phyloP scores from a whole-genome alignment of 2,797 vertebrate genomes.

The Syndactyla subalaris region DNA sequence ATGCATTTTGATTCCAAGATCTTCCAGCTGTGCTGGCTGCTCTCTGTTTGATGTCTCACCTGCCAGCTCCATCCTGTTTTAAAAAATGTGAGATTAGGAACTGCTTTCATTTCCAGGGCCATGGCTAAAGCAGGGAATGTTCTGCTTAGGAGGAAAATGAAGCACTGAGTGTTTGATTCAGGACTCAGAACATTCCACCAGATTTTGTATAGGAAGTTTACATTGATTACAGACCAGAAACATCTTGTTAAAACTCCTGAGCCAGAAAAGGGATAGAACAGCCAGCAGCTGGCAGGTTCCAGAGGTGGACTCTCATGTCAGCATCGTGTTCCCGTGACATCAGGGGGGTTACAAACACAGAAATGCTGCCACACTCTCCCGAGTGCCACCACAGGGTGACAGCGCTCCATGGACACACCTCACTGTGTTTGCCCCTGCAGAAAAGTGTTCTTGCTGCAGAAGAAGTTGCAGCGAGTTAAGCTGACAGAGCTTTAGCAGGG shows the following conservation, averaged over 20 bases:
- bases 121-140: accelerated
- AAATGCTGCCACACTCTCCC: neutral
- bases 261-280: neutral
- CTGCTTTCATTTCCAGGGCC: neutral
- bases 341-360: neutral
- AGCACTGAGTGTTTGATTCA: neutral
- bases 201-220: conserved; percentile 29
- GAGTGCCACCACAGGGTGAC: neutral
- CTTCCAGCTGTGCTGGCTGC: conserved; percentile 1
- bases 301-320: neutral
- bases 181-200: neutral
- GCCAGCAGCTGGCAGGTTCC: conserved; percentile 10
- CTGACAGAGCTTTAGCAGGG: neutral
- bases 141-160: neutral
- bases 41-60: neutral
- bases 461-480: neutral
- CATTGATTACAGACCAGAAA: conserved; percentile 50
- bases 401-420: neutral
- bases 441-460: neutral
- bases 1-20: neutral
- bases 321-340: neutral
- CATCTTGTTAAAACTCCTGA: neutral
- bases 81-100: neutral
- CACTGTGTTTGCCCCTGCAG: neutral
- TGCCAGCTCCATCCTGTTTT: neutral